phyloP scores from a whole-genome alignment of 2,797 vertebrate species.

The Muraenolepis orangiensis region DNA sequence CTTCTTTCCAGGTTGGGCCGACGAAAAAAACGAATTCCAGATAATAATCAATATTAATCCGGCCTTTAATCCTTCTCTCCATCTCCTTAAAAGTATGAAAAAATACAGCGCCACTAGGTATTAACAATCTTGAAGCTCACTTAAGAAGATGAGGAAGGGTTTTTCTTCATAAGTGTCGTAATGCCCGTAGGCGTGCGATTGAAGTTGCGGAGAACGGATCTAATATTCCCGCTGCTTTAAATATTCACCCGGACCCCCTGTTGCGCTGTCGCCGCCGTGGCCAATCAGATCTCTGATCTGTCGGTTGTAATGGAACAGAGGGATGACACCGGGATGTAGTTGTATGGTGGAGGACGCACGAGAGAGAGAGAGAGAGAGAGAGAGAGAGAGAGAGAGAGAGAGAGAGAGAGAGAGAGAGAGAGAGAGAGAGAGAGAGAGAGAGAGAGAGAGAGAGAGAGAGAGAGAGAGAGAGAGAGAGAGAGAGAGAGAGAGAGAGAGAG shows the following conservation, averaged over 20 bases:
- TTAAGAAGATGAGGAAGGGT: background rate
- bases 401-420: no score
- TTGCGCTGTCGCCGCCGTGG: background rate
- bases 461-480: no score
- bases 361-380: no score
- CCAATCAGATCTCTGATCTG: background rate
- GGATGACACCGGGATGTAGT: background rate
- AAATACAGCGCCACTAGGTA: background rate
- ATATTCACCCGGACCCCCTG: background rate
- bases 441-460: no score
- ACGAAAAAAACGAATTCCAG: background rate
- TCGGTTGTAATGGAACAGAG: background rate
- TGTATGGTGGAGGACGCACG: background rate
- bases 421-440: no score
- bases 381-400: no score
- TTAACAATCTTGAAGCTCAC: constrained; percentile 2
- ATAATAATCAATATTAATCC: background rate
- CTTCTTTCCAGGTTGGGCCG: background rate
- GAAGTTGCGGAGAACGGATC: background rate
- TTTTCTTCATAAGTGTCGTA: background rate
- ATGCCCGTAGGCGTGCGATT: background rate
- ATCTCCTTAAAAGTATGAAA: background rate
- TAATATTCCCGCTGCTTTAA: background rate
- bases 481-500: no score
- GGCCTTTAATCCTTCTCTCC: background rate